Base-by-base conservation (phyloP, 2,888 invertebrate genomes). In the Amiota minor region DNA sequence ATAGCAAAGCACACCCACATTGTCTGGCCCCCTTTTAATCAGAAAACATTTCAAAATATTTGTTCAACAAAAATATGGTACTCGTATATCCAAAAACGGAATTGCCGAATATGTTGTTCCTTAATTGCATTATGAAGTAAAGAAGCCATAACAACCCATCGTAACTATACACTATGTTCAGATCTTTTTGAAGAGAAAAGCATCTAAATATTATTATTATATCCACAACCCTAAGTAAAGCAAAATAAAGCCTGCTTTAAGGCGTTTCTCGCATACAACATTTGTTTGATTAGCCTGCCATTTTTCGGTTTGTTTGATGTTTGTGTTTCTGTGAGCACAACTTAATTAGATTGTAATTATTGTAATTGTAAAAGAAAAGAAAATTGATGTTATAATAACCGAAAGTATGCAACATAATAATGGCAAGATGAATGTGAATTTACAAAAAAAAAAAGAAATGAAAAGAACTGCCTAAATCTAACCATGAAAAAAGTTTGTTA, bases 91-190 rank as follows among this genome's bases (percentile, higher is more conserved):
- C 50, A 61, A 67, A 72, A 68, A 75, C 79, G 84, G 87, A 85
- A 79, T 78, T 80, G 76, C 81, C 79, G 79, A 87, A 85, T 87
- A 87, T 86, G 87, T 81, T 82, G 75, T 35, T 3, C 73, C 74
- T 82, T 87, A 85, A 85, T 87, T 87, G 87, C 82, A 85, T 85
- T 85, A 85, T 71, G 64, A 72, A 73, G 74, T 18, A 50, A 35
- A 14, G 50, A 35, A 14, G 50, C 12, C 2, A 62, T 12, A 78
- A 69, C 73, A 67, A 70, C 76, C 74, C 72, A 72, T 49, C 1
- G 73, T 6, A 2, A 35, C 23, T 23, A 23, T 3, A 23, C 23
- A 2, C 1, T 23, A 3, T 23, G 1, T 23, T 23, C 1, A 3
- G 3, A 23, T 23, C 1, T 23, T 23, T 23, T 23, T 23, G 23